A percentile compares a stretch with the other conserved stretches of the same genome.
These are phyloP conservation scores for Ecliptopera silaceata DNA, from an alignment of 2,888 invertebrate species.

Conservation along the genomic window DNA sequence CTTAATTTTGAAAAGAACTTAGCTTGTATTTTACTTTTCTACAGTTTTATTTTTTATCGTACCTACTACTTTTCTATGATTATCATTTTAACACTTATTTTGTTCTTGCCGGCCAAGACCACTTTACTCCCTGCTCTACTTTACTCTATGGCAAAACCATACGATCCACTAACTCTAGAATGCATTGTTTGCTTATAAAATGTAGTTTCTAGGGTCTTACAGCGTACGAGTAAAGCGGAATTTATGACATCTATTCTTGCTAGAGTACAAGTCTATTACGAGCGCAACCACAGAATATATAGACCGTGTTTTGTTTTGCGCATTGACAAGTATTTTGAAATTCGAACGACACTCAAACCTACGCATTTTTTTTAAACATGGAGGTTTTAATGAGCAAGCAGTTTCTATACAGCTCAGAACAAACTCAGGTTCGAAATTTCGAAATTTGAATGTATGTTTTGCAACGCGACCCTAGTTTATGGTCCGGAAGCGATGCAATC, in stretches of 20 bases:
- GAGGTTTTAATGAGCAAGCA: neutral
- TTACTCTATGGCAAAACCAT: constrained; percentile 57
- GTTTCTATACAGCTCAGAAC: neutral
- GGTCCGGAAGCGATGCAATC: constrained; percentile 55
- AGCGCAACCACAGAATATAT: too few relatives aligned
- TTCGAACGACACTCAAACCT: too few relatives aligned
- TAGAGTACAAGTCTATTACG: neutral
- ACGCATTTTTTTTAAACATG: neutral
- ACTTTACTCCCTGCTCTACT: constrained; percentile 56
- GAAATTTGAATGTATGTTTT: constrained; percentile 18
- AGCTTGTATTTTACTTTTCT: too few relatives aligned
- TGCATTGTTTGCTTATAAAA: constrained; percentile 50
- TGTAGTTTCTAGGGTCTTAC: constrained; percentile 10
- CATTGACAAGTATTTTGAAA: neutral
- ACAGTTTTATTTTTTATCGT: too few relatives aligned
- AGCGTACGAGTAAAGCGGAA: neutral
- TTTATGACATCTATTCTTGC: neutral
- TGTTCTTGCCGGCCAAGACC: constrained; percentile 59
- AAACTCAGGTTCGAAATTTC: constrained; percentile 3
- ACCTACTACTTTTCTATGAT: neutral
- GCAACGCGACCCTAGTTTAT: constrained; percentile 16
- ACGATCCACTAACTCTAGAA: constrained; percentile 49
- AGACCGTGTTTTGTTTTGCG: neutral
- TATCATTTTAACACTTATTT: constrained; percentile 77
- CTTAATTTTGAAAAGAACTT: too few relatives aligned